Evolutionary conservation across 1,140 invertebrate genomes (phyloP), one percentile per base, ranked within the genome.

Genomic region (Tetraneura akinire): DNA sequence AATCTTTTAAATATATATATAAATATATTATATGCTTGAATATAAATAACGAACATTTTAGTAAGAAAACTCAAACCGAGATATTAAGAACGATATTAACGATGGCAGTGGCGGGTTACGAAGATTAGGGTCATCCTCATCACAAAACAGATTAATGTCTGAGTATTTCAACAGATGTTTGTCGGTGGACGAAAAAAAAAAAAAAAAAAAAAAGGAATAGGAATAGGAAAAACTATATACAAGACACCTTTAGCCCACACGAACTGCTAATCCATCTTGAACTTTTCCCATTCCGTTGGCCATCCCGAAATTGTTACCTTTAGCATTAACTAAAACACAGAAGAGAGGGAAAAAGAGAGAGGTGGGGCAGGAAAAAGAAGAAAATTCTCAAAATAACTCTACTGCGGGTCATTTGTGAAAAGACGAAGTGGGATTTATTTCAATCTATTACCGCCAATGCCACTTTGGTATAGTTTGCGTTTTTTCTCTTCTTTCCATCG

Each of bases 141-240:
- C 74, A 45, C 74, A 45, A 62, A 62, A 78, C 74, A 62, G 74
- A 78, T 78, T 78, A 78, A 78, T 78, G 74, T 78, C 55, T 78
- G 74, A 62, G 74, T 78, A 78, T 78, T 57, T 78, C 55, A 51
- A 62, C 74, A 78, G 74, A 78, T 78, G 74, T 78, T 78, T 62
- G 32, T 14, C 29, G 6, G 1, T 1, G 29, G 29, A 47, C n/a
- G 13, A 11, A 18, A 18, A 9, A 8, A 8, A 16, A n/a, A 10
- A 37, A 42, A 57, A 57, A n/a, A 11, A 18, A 18, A 9, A 8
- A 8, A 16, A n/a, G 4, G 21, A 42, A 57, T 42, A 60, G n/a
- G 32, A 68, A 47, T 68, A 68, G 66, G 26, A 45, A 78, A 78
- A 62, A 78, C 74, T 62, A 32, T 55, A 13, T 55, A 78, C 74